Percentiles rank a stretch among this genome's conserved stretches.
Conservation (phyloP, 2,797 vertebrate species). For the Cetoscarus ocellatus region DNA sequence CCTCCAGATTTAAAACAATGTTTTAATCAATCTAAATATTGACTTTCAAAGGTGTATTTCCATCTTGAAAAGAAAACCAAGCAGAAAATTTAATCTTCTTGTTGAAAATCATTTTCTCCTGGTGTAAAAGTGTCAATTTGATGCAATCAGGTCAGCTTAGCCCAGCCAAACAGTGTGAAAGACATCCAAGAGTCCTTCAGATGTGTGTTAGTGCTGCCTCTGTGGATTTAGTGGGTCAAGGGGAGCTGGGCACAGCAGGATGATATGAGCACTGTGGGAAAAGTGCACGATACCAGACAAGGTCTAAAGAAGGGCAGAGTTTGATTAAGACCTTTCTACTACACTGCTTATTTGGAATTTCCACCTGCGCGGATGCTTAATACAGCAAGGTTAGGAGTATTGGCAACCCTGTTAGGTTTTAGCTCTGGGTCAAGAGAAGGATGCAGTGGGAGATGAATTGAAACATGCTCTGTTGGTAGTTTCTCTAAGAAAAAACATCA, state of each 20-base stretch:
- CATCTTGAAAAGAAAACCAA: not conserved
- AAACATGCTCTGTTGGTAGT: slow-evolving; percentile 20
- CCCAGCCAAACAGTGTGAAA: slow-evolving; percentile 57
- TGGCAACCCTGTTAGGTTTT: slow-evolving; percentile 51
- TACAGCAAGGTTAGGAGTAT: slow-evolving; percentile 50
- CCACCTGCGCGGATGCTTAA: slow-evolving; percentile 45
- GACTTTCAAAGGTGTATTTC: too few species aligned
- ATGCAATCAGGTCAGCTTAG: slow-evolving; percentile 30
- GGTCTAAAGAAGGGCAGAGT: slow-evolving; percentile 68
- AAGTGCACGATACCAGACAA: slow-evolving; percentile 65
- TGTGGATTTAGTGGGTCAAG: slow-evolving; percentile 76
- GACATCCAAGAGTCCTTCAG: slow-evolving; percentile 72
- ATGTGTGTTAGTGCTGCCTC: slow-evolving; percentile 72
- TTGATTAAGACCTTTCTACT: slow-evolving; percentile 74
- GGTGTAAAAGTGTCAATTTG: slow-evolving; percentile 31
- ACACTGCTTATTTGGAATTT: slow-evolving; percentile 64
- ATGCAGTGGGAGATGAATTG: slow-evolving; percentile 30
- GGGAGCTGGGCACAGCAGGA: slow-evolving; percentile 74
- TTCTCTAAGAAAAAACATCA: slow-evolving; percentile 20
- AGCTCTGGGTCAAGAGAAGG: slow-evolving; percentile 52
- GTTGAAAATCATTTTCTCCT: not conserved
- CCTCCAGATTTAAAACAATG: too few species aligned
- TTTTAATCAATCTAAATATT: too few species aligned
- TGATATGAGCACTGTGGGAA: slow-evolving; percentile 66
- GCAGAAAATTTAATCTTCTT: not conserved